Conservation (phyloP, 1,140 invertebrate genomes). For the Caerostris extrusa region DNA sequence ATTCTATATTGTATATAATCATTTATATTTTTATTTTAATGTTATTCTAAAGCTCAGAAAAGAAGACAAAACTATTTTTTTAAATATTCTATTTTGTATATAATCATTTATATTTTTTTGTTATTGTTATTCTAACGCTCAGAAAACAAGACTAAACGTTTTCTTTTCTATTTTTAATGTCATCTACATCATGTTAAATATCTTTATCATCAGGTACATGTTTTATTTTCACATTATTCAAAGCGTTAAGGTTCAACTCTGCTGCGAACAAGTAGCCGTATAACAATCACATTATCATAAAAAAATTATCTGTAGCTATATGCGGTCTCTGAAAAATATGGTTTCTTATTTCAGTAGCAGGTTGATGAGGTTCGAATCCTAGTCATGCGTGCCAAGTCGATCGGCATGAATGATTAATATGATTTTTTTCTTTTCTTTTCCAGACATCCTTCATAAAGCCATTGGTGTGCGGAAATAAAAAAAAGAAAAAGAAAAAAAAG, state of each 20-base stretch:
- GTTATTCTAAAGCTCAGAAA: too few relatives aligned
- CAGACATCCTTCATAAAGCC: constrained; percentile 8
- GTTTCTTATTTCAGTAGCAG: neutral
- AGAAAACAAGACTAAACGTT: too few relatives aligned
- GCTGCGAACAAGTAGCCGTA: neutral
- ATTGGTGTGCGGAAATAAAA: constrained; percentile 13
- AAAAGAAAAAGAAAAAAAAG: neutral
- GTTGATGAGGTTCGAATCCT: neutral
- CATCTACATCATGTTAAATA: too few relatives aligned
- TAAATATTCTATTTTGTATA: too few relatives aligned
- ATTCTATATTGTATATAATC: too few relatives aligned
- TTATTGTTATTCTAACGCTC: too few relatives aligned
- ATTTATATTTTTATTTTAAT: too few relatives aligned
- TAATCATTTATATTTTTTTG: too few relatives aligned
- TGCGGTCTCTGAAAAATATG: neutral
- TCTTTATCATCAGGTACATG: too few relatives aligned
- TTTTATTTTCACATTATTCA: neutral
- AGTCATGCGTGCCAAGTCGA: neutral
- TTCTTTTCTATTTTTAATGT: too few relatives aligned
- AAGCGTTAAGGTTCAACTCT: neutral
- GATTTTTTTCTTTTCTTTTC: constrained; percentile 10
- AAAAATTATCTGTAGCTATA: neutral
- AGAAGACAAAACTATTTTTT: too few relatives aligned
- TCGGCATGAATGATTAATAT: constrained; percentile 1
- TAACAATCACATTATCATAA: neutral